phyloP scores from a whole-genome alignment of 2,888 invertebrate species.

The Polyommatus icarus region DNA sequence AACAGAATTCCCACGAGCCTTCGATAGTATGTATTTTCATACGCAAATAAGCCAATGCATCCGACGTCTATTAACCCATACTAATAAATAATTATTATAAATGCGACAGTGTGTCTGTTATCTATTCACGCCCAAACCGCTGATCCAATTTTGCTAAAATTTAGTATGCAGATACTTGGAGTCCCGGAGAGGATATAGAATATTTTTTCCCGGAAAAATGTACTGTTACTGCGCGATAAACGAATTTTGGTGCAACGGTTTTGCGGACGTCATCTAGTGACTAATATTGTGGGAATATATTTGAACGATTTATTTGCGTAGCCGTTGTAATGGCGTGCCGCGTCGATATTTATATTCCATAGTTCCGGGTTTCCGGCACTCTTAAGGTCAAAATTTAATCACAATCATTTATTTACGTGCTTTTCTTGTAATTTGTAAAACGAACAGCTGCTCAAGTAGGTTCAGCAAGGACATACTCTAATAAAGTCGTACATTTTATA shows the following conservation, averaged over 20 bases:
- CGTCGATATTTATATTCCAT: background rate
- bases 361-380: background rate
- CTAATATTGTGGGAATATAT: background rate
- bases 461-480: background rate
- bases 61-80: background rate
- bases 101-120: too few relatives aligned
- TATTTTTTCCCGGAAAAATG: too few relatives aligned
- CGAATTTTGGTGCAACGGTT: too few relatives aligned
- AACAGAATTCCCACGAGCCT: too few relatives aligned
- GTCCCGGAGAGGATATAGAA: too few relatives aligned
- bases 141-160: too few relatives aligned
- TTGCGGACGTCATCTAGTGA: too few relatives aligned
- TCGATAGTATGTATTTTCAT: too few relatives aligned
- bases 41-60: too few relatives aligned
- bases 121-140: too few relatives aligned
- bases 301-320: background rate
- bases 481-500: background rate
- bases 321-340: background rate
- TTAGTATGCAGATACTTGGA: too few relatives aligned
- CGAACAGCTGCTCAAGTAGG: background rate
- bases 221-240: too few relatives aligned
- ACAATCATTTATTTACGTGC: background rate
- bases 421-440: background rate
- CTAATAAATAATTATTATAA: background rate
- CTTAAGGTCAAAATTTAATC: constrained; percentile 5